Base-by-base conservation (phyloP, 2,113 vertebrate species). In the Perognathus longimembris region DNA sequence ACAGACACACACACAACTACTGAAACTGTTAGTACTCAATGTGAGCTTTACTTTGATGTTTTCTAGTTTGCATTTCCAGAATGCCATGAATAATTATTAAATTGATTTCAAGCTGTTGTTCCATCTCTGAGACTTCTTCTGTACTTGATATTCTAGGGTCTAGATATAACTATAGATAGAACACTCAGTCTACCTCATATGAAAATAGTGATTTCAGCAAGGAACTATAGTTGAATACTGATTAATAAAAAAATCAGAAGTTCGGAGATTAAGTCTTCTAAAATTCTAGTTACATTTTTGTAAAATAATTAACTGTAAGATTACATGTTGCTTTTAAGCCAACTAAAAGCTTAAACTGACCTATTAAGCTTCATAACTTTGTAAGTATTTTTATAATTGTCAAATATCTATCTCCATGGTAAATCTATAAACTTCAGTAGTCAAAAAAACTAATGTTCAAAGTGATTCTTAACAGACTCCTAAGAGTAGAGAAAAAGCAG, bases 341-440 rank as follows among this genome's bases (percentile, higher is more conserved):
- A 94, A 90, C n/a, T 88, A 81, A 89, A 95, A 92, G 32, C 22
- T 91, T 66, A 85, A 93, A 78, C 4, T 78, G 36, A 93, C 45
- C 40, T 75, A 24, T 12, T 90, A 80, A 80, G 4, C 66, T 80
- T 91, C 45, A 11, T 45, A 45, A 45, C 45, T 45, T 45, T 45
- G 12, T 45, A 45, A 12, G 12, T 69, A 73, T 79, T 79, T 90
- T 87, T 36, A 89, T 67, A 91, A 87, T 5, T 85, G 30, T 64
- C 61, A 95, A 84, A 24, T 83, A 85, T 70, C 57, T 95, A 45
- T 45, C 45, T 45, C 59, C 63, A 64, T 38, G 34, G 78, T 36
- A 89, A 75, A 92, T 79, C 30, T 79, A 81, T 5, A 59, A 34
- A 85, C 85, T 89, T 79, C 7, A 85, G 38, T 59, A 78, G 69